phyloP scores from a whole-genome alignment of 2,113 vertebrate genomes.

The Tor tambroides region DNA sequence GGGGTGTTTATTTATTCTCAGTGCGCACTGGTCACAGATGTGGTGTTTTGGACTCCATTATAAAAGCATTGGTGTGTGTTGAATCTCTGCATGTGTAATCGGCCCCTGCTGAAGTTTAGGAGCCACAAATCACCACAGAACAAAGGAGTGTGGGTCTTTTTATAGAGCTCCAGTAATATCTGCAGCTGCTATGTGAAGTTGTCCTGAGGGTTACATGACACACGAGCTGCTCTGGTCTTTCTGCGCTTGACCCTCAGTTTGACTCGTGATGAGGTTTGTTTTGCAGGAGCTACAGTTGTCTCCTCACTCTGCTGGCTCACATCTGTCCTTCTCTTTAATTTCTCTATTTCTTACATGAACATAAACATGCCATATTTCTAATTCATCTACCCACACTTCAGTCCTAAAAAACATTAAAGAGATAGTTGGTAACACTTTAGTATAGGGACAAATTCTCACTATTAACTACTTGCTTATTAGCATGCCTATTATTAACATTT shows the following conservation, averaged over 20 bases:
- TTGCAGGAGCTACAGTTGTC: not conserved
- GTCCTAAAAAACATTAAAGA: too few species aligned
- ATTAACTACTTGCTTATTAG: too few species aligned
- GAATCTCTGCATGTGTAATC: not conserved
- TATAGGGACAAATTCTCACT: too few species aligned
- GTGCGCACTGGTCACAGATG: not conserved
- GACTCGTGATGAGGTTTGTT: not conserved
- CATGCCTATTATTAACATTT: too few species aligned
- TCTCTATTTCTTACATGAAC: not conserved
- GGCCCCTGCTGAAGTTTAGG: not conserved
- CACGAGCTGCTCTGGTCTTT: not conserved
- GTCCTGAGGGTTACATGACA: slow-evolving; percentile 5
- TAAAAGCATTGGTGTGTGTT: not conserved
- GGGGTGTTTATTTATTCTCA: not conserved
- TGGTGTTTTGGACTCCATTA: not conserved
- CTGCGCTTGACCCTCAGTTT: not conserved
- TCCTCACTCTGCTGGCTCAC: not conserved
- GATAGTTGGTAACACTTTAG: too few species aligned
- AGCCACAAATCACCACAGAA: not conserved
- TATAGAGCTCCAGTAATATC: slow-evolving; percentile 36
- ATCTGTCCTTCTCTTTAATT: not conserved
- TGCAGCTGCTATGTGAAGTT: slow-evolving; percentile 37
- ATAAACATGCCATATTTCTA: not conserved
- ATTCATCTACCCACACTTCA: not conserved
- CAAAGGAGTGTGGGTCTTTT: slow-evolving; percentile 36